phyloP scores from a whole-genome alignment of 2,113 vertebrate genomes.

The Stegostoma tigrinum region DNA sequence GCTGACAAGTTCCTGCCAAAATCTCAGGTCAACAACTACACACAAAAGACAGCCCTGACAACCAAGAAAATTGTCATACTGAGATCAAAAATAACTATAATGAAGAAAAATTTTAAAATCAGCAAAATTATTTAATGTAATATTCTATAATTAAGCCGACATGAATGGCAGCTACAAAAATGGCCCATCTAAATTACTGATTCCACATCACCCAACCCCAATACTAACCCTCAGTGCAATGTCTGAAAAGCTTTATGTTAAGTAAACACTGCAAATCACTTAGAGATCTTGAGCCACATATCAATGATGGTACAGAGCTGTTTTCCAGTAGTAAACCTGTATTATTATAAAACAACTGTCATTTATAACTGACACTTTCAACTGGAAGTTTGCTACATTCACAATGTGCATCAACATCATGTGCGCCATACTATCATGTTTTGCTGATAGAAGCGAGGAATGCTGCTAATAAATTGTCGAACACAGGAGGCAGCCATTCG shows the following conservation, averaged over 20 bases:
- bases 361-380: neutral
- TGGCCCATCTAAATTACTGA: neutral
- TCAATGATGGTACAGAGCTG: neutral
- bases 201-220: neutral
- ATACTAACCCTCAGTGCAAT: neutral
- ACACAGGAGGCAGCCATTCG: neutral
- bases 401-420: constrained; percentile 5
- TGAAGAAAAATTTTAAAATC: neutral
- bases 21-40: constrained; percentile 39
- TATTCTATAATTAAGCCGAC: neutral
- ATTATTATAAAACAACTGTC: neutral
- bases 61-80: neutral
- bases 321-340: neutral
- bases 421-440: neutral
- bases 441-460: neutral
- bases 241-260: neutral
- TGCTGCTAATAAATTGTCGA: neutral
- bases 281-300: neutral
- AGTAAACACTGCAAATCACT: neutral
- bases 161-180: neutral
- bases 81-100: neutral
- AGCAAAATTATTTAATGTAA: constrained; percentile 1
- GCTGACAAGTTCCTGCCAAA: constrained; percentile 60
- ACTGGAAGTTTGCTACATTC: neutral
- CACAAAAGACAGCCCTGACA: neutral